Evolutionary conservation across 1,140 invertebrate genomes (phyloP), one percentile per base, ranked within the genome.

Genomic region (Drosophila subobscura): DNA sequence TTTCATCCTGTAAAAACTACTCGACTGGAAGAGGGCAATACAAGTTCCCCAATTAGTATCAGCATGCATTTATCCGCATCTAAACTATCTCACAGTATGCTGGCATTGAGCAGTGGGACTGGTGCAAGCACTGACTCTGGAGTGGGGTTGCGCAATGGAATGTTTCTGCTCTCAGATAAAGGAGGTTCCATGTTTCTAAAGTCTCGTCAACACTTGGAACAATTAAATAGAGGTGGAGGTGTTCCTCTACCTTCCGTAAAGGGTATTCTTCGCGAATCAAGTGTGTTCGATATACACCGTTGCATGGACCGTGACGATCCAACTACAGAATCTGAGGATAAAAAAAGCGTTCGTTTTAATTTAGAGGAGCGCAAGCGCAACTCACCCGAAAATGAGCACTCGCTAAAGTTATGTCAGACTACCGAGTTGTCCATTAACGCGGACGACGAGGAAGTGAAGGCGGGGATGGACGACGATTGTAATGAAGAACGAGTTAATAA

Each of bases 331-430:
- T 23, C 16, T 3, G 83, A 81, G 51, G 89, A 90, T 4, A 94
- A 94, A 40, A 96, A 96, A 80, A 96, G 95, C 74, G 94, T 95
- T 2, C 92, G 94, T 4, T 95, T 95, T 65, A 94, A 94, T 88
- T 86, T 94, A 40, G 93, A 94, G 37, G 90, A 89, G n/a, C 67
- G 67, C 5, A n/a, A 37, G 10, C 50, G 52, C 12, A 56, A 22
- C 20, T 79, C 79, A 0, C 70, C 74, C 0, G 81, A 83, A 40
- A 73, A 89, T 10, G 70, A 78, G 0, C 46, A 47, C 25, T 47
- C 72, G 1, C 61, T 54, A 5, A 78, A 70, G 33, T 14, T 68
- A 2, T 67, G 59, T 0, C 74, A 72, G 8, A 79, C 72, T 53
- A 63, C 70, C 0, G 83, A 83, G 45, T 42, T 72, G 5, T 79